These are phyloP conservation scores for Crioceris asparagi DNA, from an alignment of 2,888 invertebrate genomes.

Conservation along the genomic window DNA sequence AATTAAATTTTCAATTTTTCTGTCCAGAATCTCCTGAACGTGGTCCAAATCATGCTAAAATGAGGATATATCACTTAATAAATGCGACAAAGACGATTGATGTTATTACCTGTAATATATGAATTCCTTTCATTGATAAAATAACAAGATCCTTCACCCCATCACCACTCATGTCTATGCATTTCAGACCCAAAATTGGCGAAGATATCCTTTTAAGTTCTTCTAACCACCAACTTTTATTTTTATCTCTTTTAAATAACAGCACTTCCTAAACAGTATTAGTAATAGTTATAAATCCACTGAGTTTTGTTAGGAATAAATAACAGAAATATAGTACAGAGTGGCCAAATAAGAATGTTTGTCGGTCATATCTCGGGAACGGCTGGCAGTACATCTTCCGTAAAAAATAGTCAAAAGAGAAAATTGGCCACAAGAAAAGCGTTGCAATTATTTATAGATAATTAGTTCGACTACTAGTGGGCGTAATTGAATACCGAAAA, in stretches of 20 bases:
- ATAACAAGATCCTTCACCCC: conserved; percentile 54
- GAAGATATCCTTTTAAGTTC: conserved; percentile 47
- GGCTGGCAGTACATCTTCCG: too few relatives aligned
- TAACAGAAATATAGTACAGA: too few relatives aligned
- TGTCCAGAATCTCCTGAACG: conserved; percentile 11
- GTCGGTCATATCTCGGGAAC: too few relatives aligned
- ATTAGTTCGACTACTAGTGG: too few relatives aligned
- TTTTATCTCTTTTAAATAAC: conserved; percentile 39
- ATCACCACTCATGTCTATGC: conserved; percentile 54
- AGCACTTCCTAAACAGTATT: conserved; percentile 38
- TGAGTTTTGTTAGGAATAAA: neutral
- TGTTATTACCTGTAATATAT: conserved; percentile 50
- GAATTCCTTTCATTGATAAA: conserved; percentile 54
- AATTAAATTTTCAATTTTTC: conserved; percentile 12
- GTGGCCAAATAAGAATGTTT: too few relatives aligned
- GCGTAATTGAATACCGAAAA: too few relatives aligned
- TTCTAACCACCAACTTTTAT: conserved; percentile 39
- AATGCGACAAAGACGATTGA: neutral
- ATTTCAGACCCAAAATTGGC: conserved; percentile 50
- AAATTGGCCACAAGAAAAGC: too few relatives aligned
- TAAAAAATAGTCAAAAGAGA: too few relatives aligned
- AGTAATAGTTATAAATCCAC: neutral
- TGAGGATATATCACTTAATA: neutral
- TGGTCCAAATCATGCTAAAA: conserved; percentile 14
- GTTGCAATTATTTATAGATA: too few relatives aligned